phyloP scores from a whole-genome alignment of 2,888 invertebrate species.

The Sinelater perroti region DNA sequence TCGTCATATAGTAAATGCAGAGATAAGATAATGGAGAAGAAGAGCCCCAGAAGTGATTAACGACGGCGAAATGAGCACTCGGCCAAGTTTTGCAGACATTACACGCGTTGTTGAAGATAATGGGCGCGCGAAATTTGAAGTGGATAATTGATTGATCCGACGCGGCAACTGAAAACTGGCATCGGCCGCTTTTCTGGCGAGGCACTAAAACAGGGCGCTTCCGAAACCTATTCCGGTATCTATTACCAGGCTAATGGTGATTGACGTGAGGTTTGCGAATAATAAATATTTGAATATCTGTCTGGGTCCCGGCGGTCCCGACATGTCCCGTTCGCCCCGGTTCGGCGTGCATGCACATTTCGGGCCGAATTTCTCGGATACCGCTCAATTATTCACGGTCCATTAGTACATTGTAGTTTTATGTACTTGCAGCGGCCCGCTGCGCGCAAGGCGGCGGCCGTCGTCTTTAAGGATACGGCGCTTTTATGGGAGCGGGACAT shows the following conservation, averaged over 20 bases:
- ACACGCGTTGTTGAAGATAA: too few relatives aligned
- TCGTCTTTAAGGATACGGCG: constrained; percentile 5
- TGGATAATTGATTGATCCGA: neutral
- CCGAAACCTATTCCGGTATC: constrained; percentile 8
- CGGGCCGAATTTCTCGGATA: constrained; percentile 1
- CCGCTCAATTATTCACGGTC: constrained; percentile 27
- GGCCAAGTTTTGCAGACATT: too few relatives aligned
- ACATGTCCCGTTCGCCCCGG: constrained; percentile 24
- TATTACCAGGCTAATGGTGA: constrained; percentile 46
- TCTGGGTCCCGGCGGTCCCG: constrained; percentile 20
- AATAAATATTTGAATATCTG: constrained; percentile 46
- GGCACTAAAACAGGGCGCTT: neutral
- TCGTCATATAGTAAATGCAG: too few relatives aligned
- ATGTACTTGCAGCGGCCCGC: constrained; percentile 14
- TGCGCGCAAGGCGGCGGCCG: too few relatives aligned
- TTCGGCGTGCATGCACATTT: constrained; percentile 7
- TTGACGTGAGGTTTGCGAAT: constrained; percentile 49
- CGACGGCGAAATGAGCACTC: too few relatives aligned
- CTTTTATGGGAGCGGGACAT: constrained; percentile 8
- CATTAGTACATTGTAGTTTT: constrained; percentile 27
- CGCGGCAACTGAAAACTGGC: neutral
- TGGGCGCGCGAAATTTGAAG: too few relatives aligned
- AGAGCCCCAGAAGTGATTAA: too few relatives aligned
- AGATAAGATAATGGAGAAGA: too few relatives aligned
- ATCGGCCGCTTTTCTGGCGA: neutral